These are phyloP conservation scores for Xiphophorus maculatus DNA, from an alignment of 2,113 vertebrate genomes.

Conservation along the genomic window DNA sequence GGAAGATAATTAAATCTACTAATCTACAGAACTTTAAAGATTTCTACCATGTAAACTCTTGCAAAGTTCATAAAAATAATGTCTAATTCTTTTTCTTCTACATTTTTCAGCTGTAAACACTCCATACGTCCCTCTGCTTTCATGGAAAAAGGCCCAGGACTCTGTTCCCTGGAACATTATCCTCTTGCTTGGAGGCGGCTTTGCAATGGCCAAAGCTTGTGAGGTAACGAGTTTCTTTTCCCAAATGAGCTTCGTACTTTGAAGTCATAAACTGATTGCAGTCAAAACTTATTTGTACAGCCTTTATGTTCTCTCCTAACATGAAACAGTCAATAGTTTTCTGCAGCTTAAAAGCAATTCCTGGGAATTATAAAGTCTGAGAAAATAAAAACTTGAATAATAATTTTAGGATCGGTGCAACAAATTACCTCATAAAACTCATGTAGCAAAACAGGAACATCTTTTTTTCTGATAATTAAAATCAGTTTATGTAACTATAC, in stretches of 20 bases:
- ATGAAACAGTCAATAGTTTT: neutral
- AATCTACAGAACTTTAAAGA: neutral
- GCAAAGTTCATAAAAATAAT: neutral
- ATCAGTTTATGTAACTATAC: neutral
- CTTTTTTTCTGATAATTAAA: no score
- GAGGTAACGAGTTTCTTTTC: constrained; percentile 81
- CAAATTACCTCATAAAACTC: no score
- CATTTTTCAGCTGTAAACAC: constrained; percentile 82
- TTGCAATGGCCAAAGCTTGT: constrained; percentile 97
- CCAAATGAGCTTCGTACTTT: neutral
- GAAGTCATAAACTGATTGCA: neutral
- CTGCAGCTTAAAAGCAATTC: neutral
- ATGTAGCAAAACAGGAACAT: no score
- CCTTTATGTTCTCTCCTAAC: neutral
- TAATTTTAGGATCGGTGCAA: neutral
- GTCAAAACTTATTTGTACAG: neutral
- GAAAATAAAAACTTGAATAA: neutral
- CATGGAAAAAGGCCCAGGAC: constrained; percentile 93
- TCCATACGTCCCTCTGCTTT: constrained; percentile 87
- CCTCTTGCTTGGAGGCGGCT: constrained; percentile 93
- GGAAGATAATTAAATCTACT: neutral
- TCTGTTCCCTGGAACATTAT: constrained; percentile 96
- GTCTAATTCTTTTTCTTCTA: constrained; percentile 3
- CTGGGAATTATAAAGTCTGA: neutral
- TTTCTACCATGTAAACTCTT: neutral